A percentile compares a stretch with the other conserved stretches of the same genome.
Conservation (phyloP, 92 coral and sea anemone genomes). For the Porites cylindrica region DNA sequence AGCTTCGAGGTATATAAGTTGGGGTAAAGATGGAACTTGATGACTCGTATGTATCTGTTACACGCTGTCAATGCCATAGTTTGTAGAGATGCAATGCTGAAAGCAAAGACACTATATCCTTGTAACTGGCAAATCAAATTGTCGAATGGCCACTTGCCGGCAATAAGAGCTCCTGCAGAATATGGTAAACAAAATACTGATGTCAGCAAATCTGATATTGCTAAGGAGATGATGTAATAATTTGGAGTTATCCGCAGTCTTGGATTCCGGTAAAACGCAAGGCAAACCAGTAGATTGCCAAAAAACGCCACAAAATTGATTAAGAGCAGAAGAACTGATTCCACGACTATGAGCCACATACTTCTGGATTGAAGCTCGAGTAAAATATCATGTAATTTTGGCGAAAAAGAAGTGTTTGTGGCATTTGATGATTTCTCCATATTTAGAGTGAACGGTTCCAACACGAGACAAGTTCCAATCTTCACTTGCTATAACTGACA, state of each 20-base stretch:
- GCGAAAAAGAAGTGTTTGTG: neutral
- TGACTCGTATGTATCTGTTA: slow-evolving; percentile 50
- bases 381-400: neutral
- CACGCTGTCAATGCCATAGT: slow-evolving; percentile 53
- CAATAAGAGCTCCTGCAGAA: slow-evolving; percentile 29
- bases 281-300: slow-evolving; percentile 44
- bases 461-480: neutral
- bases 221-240: slow-evolving; percentile 39
- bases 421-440: slow-evolving; percentile 5
- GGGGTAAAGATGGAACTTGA: slow-evolving; percentile 17
- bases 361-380: slow-evolving; percentile 15
- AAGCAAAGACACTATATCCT: slow-evolving; percentile 41
- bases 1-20: slow-evolving; percentile 33
- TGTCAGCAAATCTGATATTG: slow-evolving; percentile 44
- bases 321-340: slow-evolving; percentile 33
- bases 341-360: slow-evolving; percentile 15
- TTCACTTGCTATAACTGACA: neutral
- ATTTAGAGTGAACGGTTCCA: neutral
- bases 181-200: slow-evolving; percentile 34
- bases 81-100: slow-evolving; percentile 39
- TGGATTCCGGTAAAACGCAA: slow-evolving; percentile 41
- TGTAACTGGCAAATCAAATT: slow-evolving; percentile 36
- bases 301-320: slow-evolving; percentile 38
- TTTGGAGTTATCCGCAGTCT: slow-evolving; percentile 55
- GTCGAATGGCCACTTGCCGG: slow-evolving; percentile 47